Evolutionary conservation across 2,113 vertebrate species (phyloP), one percentile per base, ranked within the genome.

Genomic region (Spheniscus mendiculus): DNA sequence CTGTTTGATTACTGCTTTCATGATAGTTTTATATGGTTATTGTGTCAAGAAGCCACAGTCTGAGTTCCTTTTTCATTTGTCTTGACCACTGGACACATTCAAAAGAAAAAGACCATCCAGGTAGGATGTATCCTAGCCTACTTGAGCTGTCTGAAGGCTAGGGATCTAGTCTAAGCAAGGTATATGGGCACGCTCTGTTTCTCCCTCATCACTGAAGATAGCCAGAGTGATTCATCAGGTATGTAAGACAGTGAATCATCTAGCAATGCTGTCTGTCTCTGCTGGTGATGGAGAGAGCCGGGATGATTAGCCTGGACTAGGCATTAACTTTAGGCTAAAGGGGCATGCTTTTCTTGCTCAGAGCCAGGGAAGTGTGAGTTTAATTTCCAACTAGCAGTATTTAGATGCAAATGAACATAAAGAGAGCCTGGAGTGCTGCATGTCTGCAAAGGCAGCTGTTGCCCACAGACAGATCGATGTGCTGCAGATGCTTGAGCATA

Each of bases 371-470:
- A 83, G 47, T 76, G 32, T 49, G 62, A 89, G 38, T 92, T 96
- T 87, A 62, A 74, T 96, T 93, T 91, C 65, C 83, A 74, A 8
- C 89, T 95, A 93, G 62, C 52, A 87, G 67, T 62, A 77, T 84
- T 96, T 91, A 78, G 59, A 49, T 94, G 80, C 52, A 93, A 86
- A 65, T 83, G 61, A 94, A 77, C 63, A 82, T 71, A 52, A 83
- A 90, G 84, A 85, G 76, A 90, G 85, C 47, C 71, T 70, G 79
- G 52, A 87, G 81, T 82, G 72, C 47, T 79, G 50, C 30, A 5
- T 79, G 65, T 84, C 89, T 95, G 61, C 74, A 79, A 61, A 96
- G 84, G 72, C 81, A 89, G 83, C 72, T 93, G 66, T 93, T 89
- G 81, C 81, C 87, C 84, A 56, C n/a, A 69, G 91, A 82, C 29